Evolutionary conservation across 1,140 invertebrate species (phyloP).

Genomic region (Harpegnathos saltator): DNA sequence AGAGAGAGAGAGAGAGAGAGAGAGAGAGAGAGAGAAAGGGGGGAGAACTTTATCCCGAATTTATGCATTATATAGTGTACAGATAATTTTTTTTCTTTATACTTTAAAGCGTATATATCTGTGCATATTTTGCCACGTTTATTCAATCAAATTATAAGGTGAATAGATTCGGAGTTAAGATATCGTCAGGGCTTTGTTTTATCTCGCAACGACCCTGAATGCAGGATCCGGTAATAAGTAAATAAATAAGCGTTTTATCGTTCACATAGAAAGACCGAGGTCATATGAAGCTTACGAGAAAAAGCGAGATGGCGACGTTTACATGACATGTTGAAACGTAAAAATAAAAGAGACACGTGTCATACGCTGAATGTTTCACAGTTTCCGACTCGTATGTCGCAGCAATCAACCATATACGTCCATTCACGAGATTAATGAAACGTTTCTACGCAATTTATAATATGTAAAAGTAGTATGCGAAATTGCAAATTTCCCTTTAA

Average conservation of each 20-base stretch:
- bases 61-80: not conserved
- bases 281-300: not conserved
- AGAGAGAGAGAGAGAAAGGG: too few species aligned
- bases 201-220: slow-evolving; percentile 2
- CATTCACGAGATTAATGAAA: slow-evolving; percentile 39
- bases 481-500: not conserved
- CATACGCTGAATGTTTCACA: slow-evolving; percentile 22
- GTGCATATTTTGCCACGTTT: not conserved
- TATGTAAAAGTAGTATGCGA: slow-evolving; percentile 18
- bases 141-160: not conserved
- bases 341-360: slow-evolving; percentile 1
- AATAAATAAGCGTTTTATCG: slow-evolving; percentile 26
- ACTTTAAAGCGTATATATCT: not conserved
- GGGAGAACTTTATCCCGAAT: not conserved
- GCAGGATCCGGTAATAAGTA: not conserved
- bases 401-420: slow-evolving; percentile 28
- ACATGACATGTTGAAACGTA: slow-evolving; percentile 1
- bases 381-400: slow-evolving; percentile 3
- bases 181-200: not conserved
- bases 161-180: slow-evolving; percentile 2
- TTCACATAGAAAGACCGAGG: not conserved
- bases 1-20: too few species aligned
- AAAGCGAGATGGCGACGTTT: slow-evolving; percentile 1
- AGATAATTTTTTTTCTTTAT: not conserved
- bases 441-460: slow-evolving; percentile 27